Evolutionary conservation across 2,113 vertebrate species (phyloP).

Genomic region (Merops nubicus): DNA sequence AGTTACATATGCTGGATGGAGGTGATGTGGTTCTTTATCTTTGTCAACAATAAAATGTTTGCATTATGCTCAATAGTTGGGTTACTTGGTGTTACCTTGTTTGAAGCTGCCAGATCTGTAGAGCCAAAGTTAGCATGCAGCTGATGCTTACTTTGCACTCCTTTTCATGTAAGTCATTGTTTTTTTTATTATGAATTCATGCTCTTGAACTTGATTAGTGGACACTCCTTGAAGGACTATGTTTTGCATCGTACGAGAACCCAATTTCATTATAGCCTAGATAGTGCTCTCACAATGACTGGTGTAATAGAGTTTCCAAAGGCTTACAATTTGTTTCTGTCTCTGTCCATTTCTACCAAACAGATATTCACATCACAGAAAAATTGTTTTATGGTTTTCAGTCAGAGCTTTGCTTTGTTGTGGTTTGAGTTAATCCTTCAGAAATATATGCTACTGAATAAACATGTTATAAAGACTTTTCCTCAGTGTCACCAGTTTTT

Average conservation of each 20-base stretch:
- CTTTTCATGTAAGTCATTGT: not conserved
- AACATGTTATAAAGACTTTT: not conserved
- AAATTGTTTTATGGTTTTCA: constrained; percentile 4
- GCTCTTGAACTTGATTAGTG: not conserved
- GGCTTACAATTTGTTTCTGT: not conserved
- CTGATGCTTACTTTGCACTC: not conserved
- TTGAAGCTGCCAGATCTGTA: not conserved
- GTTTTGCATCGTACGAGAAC: not conserved
- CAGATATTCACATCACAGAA: not conserved
- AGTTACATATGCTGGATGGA: not conserved
- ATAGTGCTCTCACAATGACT: not conserved
- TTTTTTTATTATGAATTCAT: not conserved
- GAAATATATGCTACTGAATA: not conserved
- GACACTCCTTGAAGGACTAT: not conserved
- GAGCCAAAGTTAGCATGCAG: not conserved
- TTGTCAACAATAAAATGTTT: not conserved
- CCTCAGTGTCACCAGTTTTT: not conserved
- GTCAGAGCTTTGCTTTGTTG: not conserved
- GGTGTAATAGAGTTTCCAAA: not conserved
- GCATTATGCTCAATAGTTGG: not conserved
- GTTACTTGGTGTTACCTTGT: not conserved
- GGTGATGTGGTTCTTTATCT: not conserved
- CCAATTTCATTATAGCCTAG: not conserved
- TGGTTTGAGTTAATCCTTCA: not conserved
- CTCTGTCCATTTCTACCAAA: not conserved